These are phyloP conservation scores for Triops longicaudatus DNA, from an alignment of 1,140 invertebrate genomes.

Conservation along the genomic window DNA sequence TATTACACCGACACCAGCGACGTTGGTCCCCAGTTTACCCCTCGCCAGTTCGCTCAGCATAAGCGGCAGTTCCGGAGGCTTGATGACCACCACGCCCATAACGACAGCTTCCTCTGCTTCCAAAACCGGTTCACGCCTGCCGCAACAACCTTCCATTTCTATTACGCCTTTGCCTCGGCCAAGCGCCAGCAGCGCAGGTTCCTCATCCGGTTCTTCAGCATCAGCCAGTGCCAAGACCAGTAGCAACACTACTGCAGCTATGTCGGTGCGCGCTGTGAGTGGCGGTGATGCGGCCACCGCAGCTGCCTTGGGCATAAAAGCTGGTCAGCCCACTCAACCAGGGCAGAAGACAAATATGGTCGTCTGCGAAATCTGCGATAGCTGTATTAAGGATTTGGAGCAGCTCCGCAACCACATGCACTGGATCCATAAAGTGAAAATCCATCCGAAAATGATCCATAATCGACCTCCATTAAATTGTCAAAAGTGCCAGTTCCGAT, in stretches of 20 bases:
- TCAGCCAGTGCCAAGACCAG: not conserved
- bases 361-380: conserved; percentile 91
- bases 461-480: conserved; percentile 88
- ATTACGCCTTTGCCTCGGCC: conserved; percentile 76
- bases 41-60: not conserved
- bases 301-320: conserved; percentile 30
- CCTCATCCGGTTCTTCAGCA: conserved; percentile 14
- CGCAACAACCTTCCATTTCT: conserved; percentile 74
- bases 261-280: conserved; percentile 33
- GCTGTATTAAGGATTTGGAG: conserved; percentile 88
- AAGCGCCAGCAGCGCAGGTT: conserved; percentile 38
- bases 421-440: conserved; percentile 93
- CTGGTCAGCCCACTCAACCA: conserved; percentile 37
- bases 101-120: not conserved
- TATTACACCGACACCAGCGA: not conserved
- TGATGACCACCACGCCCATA: not conserved
- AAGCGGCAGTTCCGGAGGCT: not conserved
- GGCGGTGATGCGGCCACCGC: conserved; percentile 40
- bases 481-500: conserved; percentile 87
- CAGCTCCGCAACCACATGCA: conserved; percentile 89
- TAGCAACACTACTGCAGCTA: conserved; percentile 19
- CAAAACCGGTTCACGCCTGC: not conserved
- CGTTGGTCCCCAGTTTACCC: not conserved
- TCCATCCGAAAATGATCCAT: conserved; percentile 92
- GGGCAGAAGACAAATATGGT: conserved; percentile 68